Evolutionary conservation across 2,888 invertebrate genomes (phyloP).

Genomic region (Polymixis flavicincta): DNA sequence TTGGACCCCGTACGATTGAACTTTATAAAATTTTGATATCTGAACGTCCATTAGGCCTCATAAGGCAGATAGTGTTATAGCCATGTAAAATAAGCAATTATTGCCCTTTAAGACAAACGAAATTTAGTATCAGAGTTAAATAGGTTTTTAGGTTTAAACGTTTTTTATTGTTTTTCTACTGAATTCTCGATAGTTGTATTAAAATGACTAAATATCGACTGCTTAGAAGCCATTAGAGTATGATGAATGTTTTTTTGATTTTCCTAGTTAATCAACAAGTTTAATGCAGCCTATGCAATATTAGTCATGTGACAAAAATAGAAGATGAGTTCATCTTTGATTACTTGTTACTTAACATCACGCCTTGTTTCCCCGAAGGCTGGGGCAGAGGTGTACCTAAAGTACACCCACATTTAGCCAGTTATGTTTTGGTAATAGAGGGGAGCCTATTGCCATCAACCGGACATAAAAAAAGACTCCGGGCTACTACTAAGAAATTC

Average conservation of each 20-base stretch:
- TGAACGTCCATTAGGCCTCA: conserved; percentile 9
- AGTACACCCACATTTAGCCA: too few relatives aligned
- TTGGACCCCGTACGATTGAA: conserved; percentile 34
- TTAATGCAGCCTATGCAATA: conserved; percentile 10
- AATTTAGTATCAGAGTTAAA: not conserved
- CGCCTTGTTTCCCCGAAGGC: too few relatives aligned
- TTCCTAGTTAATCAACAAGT: conserved; percentile 9
- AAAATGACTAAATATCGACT: not conserved
- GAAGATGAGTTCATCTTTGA: not conserved
- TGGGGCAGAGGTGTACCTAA: too few relatives aligned
- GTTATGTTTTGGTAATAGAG: too few relatives aligned
- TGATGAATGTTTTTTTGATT: conserved; percentile 36
- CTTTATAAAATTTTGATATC: conserved; percentile 59
- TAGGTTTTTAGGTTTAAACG: not conserved
- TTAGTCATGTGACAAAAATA: conserved; percentile 1
- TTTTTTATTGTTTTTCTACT: not conserved
- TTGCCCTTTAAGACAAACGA: conserved; percentile 1
- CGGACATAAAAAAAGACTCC: too few relatives aligned
- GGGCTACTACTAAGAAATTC: too few relatives aligned
- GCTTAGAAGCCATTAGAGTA: conserved; percentile 23
- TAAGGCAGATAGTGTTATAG: conserved; percentile 3
- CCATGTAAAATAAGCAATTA: not conserved
- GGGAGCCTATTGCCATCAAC: too few relatives aligned
- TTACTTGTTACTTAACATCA: too few relatives aligned
- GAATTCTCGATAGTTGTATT: conserved; percentile 1